Base-by-base conservation (phyloP, 2,888 invertebrate genomes). In the Hybos culiciformis region DNA sequence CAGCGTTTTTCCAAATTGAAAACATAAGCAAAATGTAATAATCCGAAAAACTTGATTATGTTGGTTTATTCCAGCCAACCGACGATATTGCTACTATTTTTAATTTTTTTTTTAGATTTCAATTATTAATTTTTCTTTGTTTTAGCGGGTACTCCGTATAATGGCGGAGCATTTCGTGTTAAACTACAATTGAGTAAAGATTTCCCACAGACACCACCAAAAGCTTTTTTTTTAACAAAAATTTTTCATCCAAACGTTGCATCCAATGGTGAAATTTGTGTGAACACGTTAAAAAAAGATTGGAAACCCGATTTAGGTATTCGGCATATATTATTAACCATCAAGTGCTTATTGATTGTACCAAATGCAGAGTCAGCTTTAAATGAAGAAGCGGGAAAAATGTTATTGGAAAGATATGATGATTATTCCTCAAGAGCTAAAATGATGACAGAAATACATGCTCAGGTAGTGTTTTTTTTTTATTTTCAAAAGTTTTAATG, bases 231-330 rank as follows among this genome's bases (percentile, higher is more conserved):
- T 68, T 71, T 91, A 48, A 96, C 94, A 42, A 90, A 87, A 73
- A 90, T 96, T 61, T 96, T 96, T 71, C 94, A 96, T 69, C 94
- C 94, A 20, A 96, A 96, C 72, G 93, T 96, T 54, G 83, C 93
- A 39, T 70, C 77, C 47, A 87, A 83, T 70, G 94, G 94, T 47
- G 93, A 93, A 69, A 94, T 96, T 59, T 96, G 94, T 70, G 94
- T 94, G 7, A 91, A 93, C 69, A 93, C 94, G 47, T 73, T 96
- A 48, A 88, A 90, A 68, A 91, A 86, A 69, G 94, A 93, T 72
- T 94, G 94, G 94, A 88, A 88, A 63, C 80, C 91, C 48, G 90
- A 92, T 72, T 78, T 92, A 62, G 94, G 94, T 61, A 85, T 94
- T 51, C 87, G 84, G 73, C 93, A 94, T 69, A 85, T 93, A 68